Percentiles rank a stretch among this genome's conserved stretches.
Evolutionary conservation across 2,888 invertebrate genomes (phyloP).

Genomic region (Drosophila hamatofila): DNA sequence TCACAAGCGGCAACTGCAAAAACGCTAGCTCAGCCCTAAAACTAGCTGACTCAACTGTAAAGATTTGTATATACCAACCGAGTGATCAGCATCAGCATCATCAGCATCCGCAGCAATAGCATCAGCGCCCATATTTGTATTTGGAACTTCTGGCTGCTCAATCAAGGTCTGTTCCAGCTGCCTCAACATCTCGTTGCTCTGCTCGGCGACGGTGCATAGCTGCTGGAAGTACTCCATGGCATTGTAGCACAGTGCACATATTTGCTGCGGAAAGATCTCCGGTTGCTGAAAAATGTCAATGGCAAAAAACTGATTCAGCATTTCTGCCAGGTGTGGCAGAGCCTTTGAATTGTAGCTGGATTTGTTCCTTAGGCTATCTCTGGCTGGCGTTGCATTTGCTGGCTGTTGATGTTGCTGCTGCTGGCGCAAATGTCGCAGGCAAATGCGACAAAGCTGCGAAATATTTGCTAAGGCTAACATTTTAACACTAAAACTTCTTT

Average conservation of each 20-base stretch:
- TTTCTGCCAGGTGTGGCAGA: constrained; percentile 62
- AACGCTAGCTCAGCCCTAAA: constrained; percentile 60
- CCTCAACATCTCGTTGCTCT: constrained; percentile 57
- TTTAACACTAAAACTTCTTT: constrained; percentile 23
- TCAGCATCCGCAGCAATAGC: background rate
- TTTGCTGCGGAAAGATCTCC: constrained; percentile 65
- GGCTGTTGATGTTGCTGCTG: constrained; percentile 6
- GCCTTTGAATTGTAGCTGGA: constrained; percentile 51
- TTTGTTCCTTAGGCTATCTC: constrained; percentile 18
- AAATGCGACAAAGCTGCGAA: constrained; percentile 76
- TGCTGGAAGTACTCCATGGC: constrained; percentile 73
- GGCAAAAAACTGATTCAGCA: constrained; percentile 69
- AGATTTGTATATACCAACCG: constrained; percentile 55
- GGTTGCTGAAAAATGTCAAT: constrained; percentile 68
- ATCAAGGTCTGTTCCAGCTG: constrained; percentile 18
- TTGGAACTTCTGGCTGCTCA: constrained; percentile 7
- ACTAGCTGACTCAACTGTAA: constrained; percentile 49
- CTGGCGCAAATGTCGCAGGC: constrained; percentile 70
- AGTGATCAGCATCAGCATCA: constrained; percentile 20
- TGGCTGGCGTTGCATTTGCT: constrained; percentile 15
- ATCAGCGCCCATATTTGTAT: background rate
- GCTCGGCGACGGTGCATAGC: constrained; percentile 67
- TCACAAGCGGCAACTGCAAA: constrained; percentile 57
- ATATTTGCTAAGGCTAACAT: constrained; percentile 68
- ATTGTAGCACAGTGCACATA: constrained; percentile 75